Evolutionary conservation across 2,888 invertebrate genomes (phyloP), one percentile per base, ranked within the genome.

Genomic region (Ephialtes manifestator): DNA sequence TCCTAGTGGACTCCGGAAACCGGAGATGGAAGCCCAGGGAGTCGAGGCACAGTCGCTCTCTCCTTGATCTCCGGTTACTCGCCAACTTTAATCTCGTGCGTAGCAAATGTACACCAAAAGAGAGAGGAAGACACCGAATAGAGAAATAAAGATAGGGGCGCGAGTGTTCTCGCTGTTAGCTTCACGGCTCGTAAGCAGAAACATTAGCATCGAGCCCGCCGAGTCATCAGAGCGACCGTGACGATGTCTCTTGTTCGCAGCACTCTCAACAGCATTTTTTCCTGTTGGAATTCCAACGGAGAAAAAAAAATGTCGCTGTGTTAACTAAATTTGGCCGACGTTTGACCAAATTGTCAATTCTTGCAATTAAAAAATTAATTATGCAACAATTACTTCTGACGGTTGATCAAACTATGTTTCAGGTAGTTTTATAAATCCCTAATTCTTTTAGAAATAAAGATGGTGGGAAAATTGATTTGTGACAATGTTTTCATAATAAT

Each of bases 41-140:
- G 72, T 74, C 77, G 78, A 78, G 78, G 78, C 74, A 74, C 39
- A 77, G 81, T 65, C 58, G 78, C 65, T 74, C 46, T 43, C 60
- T 53, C 70, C 63, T 75, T 71, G 81, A 84, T 84, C 84, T 84
- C 84, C 84, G 84, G 81, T 84, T 84, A 81, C 84, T 65, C 60
- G 53, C 39, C 18, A 55, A 53, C 63, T 84, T 78, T 70, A 78
- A 84, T 84, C 84, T 74, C 74, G 77, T 63, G 24, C 39, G 18
- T n/a, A 24, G 24, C 20, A 5, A 46, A 46, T 13, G 67, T 55
- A 24, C 24, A 31, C 35, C 60, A 13, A 35, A 35, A n/a, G 60
- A n/a, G 35, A 60, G 35, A 60, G 60, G 18, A 63, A n/a, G n/a
- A 18, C n/a, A 18, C n/a, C 35, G 35, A 35, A 18, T n/a, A 39